Conservation (phyloP, 1,140 invertebrate genomes). For the Zophobas morio region DNA sequence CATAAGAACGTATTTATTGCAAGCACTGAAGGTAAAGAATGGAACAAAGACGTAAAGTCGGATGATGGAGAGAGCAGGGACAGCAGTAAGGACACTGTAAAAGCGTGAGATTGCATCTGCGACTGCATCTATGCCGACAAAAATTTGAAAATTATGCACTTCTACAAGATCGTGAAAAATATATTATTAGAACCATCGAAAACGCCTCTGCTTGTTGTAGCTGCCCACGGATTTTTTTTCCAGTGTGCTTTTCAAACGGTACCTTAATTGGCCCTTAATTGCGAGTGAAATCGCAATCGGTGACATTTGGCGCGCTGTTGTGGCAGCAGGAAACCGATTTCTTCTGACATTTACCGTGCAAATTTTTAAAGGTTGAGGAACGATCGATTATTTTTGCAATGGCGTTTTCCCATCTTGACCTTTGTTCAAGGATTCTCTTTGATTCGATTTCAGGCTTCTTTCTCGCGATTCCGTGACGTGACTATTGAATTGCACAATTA, state of each 20-base stretch:
- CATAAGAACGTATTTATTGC: conserved; percentile 13
- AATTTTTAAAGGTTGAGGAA: conserved; percentile 1
- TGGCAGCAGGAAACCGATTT: neutral
- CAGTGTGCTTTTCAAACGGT: no score
- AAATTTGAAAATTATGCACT: no score
- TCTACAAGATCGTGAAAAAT: no score
- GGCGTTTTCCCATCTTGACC: conserved; percentile 3
- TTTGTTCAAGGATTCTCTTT: conserved; percentile 17
- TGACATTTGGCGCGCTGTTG: neutral
- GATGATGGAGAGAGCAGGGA: neutral
- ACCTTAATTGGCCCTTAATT: no score
- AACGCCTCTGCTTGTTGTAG: no score
- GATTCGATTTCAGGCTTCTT: neutral
- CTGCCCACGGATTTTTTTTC: no score
- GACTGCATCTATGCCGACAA: no score
- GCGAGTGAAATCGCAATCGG: neutral
- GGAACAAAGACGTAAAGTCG: neutral
- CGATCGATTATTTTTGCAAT: neutral
- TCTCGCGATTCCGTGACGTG: conserved; percentile 31
- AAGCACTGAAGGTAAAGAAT: conserved; percentile 16
- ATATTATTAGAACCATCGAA: no score
- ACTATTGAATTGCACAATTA: conserved; percentile 53
- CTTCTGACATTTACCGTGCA: neutral
- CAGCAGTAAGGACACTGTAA: conserved; percentile 3
- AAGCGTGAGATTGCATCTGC: no score